phyloP scores from a whole-genome alignment of 2,888 invertebrate species.

The Rosalia funebris region DNA sequence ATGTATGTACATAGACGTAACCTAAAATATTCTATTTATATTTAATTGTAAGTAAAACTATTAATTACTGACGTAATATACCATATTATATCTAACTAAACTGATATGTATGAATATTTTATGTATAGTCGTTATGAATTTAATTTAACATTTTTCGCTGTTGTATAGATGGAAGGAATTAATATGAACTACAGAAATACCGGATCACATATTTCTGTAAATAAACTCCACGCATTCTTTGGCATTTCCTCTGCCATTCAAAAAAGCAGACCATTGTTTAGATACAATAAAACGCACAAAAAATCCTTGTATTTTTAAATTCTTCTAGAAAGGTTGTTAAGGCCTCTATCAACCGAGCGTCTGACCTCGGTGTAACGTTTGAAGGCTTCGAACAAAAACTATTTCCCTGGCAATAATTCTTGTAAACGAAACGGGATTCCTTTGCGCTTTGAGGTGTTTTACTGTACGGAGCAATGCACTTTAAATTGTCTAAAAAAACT shows the following conservation, averaged over 20 bases:
- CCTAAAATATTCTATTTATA: no score
- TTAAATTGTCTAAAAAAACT: slow-evolving; percentile 55
- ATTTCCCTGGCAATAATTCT: slow-evolving; percentile 60
- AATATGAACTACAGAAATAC: slow-evolving; percentile 36
- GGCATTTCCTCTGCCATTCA: slow-evolving; percentile 46
- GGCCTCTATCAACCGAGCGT: slow-evolving; percentile 42
- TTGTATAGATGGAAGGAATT: no score
- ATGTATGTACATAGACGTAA: no score
- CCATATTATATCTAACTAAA: no score
- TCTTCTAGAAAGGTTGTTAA: slow-evolving; percentile 42
- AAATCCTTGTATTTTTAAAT: slow-evolving; percentile 49
- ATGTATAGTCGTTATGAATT: no score
- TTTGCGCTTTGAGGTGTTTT: slow-evolving; percentile 55
- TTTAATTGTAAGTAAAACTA: no score
- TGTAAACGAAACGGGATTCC: slow-evolving; percentile 55
- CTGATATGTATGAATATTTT: no score
- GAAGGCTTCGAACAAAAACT: slow-evolving; percentile 53
- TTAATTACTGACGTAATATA: no score
- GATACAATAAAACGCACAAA: slow-evolving; percentile 50
- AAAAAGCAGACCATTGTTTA: slow-evolving; percentile 50
- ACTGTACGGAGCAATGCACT: slow-evolving; percentile 57
- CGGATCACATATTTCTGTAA: slow-evolving; percentile 47
- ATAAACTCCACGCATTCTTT: slow-evolving; percentile 45
- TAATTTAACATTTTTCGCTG: no score
- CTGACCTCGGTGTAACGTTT: slow-evolving; percentile 48